Evolutionary conservation across 1,140 invertebrate genomes (phyloP).

Genomic region (Phenacoccus solenopsis): DNA sequence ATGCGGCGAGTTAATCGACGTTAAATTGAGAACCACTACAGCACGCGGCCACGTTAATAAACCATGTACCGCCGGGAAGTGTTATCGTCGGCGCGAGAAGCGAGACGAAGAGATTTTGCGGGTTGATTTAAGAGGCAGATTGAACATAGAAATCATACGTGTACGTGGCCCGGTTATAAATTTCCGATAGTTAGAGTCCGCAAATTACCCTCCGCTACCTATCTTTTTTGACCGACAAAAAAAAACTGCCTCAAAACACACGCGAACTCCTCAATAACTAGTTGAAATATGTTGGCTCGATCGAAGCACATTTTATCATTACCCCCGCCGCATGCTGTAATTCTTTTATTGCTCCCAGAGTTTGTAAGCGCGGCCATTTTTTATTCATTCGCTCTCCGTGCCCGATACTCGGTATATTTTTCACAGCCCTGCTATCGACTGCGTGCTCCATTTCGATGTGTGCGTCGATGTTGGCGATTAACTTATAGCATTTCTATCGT

Average conservation of each 20-base stretch:
- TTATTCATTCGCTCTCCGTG: conserved; percentile 1
- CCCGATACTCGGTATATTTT: not conserved
- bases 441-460: too few species aligned
- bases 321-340: not conserved
- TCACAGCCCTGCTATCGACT: too few species aligned
- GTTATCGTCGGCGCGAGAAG: not conserved
- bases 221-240: not conserved
- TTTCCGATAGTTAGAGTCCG: not conserved
- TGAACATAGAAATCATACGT: conserved; percentile 2
- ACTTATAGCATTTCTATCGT: too few species aligned
- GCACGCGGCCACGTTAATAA: not conserved
- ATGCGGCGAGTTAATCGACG: too few species aligned
- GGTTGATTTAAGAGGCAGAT: not conserved
- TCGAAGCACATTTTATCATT: conserved; percentile 14
- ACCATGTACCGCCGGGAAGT: not conserved
- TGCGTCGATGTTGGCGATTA: too few species aligned
- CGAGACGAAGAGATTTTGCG: not conserved
- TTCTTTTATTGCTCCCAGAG: conserved; percentile 5
- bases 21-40: not conserved
- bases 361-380: not conserved
- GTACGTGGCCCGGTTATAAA: not conserved
- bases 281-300: conserved; percentile 4
- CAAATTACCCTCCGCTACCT: not conserved
- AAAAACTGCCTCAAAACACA: not conserved
- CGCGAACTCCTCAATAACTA: conserved; percentile 12